phyloP scores from a whole-genome alignment of 2,797 vertebrate genomes.

The Caiman crocodilus region DNA sequence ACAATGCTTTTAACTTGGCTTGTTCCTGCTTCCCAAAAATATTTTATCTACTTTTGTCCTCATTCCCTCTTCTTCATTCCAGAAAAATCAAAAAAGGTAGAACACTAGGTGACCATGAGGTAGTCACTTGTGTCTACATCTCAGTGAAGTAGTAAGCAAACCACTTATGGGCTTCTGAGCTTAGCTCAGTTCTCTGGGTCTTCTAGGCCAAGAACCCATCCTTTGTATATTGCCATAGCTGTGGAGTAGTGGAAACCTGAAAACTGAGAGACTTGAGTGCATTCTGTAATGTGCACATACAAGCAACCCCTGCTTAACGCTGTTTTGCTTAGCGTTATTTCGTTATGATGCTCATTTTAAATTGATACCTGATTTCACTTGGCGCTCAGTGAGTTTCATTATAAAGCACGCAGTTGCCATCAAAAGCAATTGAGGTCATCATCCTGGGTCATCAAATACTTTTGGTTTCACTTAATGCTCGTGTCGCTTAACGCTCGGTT shows the following conservation, averaged over 20 bases:
- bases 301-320: background rate
- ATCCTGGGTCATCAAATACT: too few species aligned
- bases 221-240: background rate
- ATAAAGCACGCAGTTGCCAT: too few species aligned
- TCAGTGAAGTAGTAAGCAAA: background rate
- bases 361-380: too few species aligned
- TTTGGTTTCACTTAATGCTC: too few species aligned
- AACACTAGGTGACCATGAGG: background rate
- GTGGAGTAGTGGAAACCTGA: background rate
- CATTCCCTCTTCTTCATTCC: background rate
- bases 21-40: background rate
- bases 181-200: background rate
- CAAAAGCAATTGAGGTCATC: too few species aligned
- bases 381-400: too few species aligned
- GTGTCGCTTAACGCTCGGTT: too few species aligned
- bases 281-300: rapidly evolving
- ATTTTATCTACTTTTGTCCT: background rate
- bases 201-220: background rate
- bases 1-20: background rate
- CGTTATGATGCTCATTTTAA: too few species aligned
- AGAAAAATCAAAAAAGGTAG: background rate
- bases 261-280: background rate
- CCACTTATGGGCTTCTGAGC: background rate
- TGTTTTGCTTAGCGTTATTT: background rate
- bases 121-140: background rate